phyloP scores from a whole-genome alignment of 2,113 vertebrate genomes.

The Amphiprion ocellaris region DNA sequence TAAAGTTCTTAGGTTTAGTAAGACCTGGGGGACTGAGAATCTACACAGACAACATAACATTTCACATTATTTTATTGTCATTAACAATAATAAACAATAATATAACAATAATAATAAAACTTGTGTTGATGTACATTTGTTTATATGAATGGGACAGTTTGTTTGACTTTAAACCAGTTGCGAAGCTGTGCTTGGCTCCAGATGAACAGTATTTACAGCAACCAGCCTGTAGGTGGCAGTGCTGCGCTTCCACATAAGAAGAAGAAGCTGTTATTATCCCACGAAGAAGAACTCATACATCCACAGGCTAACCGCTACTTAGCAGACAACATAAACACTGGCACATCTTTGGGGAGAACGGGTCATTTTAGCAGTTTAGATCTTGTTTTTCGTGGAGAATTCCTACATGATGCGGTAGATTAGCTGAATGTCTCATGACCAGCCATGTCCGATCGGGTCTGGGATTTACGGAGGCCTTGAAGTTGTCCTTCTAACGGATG shows the following conservation, averaged over 20 bases:
- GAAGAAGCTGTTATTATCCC: fast-evolving
- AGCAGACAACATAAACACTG: slow-evolving; percentile 74
- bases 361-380: neutral
- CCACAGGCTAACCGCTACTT: slow-evolving; percentile 33
- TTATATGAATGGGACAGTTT: too few species aligned
- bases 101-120: too few species aligned
- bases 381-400: neutral
- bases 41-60: too few species aligned
- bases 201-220: neutral
- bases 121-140: too few species aligned
- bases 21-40: too few species aligned
- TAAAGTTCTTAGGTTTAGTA: too few species aligned
- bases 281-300: slow-evolving; percentile 42
- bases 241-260: fast-evolving
- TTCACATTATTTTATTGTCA: too few species aligned
- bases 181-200: neutral
- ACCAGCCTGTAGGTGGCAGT: slow-evolving; percentile 40
- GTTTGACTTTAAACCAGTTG: neutral
- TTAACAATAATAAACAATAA: too few species aligned
- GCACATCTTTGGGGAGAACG: neutral
- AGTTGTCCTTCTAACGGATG: slow-evolving; percentile 61
- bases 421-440: neutral
- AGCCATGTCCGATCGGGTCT: slow-evolving; percentile 42
- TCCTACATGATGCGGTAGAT: slow-evolving; percentile 9
- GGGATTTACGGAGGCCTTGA: slow-evolving; percentile 56